phyloP scores from a whole-genome alignment of 1,140 invertebrate genomes.

The Lethrus apterus region DNA sequence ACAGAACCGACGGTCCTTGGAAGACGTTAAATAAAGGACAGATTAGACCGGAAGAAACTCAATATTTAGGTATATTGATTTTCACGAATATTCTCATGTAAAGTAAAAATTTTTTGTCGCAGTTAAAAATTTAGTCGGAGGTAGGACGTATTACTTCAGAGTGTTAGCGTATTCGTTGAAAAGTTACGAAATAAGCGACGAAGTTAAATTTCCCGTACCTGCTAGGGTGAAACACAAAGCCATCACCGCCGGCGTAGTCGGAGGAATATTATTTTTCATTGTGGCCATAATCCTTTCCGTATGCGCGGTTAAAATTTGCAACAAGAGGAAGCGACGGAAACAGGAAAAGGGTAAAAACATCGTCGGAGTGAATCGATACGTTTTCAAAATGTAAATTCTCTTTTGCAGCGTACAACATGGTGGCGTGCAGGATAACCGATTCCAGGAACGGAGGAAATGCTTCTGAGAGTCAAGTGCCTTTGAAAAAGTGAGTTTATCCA shows the following conservation, averaged over 20 bases:
- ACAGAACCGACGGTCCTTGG: constrained; percentile 79
- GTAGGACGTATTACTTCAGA: constrained; percentile 83
- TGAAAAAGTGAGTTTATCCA: constrained; percentile 88
- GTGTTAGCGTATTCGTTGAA: constrained; percentile 78
- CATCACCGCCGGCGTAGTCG: constrained; percentile 87
- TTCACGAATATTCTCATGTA: constrained; percentile 1
- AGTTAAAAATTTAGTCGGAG: constrained; percentile 87
- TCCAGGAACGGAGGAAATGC: constrained; percentile 76
- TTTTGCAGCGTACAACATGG: constrained; percentile 93
- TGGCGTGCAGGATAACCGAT: constrained; percentile 89
- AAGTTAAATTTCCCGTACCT: constrained; percentile 79
- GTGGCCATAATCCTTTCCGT: constrained; percentile 92
- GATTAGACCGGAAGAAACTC: constrained; percentile 80
- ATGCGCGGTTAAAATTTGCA: constrained; percentile 95
- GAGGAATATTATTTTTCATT: constrained; percentile 92
- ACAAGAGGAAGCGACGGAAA: constrained; percentile 91
- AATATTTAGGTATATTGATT: constrained; percentile 63
- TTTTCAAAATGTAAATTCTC: too few relatives aligned
- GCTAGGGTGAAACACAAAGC: constrained; percentile 86
- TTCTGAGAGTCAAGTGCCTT: constrained; percentile 90
- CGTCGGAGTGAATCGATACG: too few relatives aligned
- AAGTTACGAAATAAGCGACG: constrained; percentile 74
- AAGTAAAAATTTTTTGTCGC: constrained; percentile 21
- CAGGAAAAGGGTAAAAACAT: constrained; percentile 97
- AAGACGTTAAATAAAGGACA: constrained; percentile 78